A percentile compares a stretch with the other conserved stretches of the same genome.
Conservation (phyloP, 2,888 invertebrate genomes). For the Scaptomyza caliginosa region DNA sequence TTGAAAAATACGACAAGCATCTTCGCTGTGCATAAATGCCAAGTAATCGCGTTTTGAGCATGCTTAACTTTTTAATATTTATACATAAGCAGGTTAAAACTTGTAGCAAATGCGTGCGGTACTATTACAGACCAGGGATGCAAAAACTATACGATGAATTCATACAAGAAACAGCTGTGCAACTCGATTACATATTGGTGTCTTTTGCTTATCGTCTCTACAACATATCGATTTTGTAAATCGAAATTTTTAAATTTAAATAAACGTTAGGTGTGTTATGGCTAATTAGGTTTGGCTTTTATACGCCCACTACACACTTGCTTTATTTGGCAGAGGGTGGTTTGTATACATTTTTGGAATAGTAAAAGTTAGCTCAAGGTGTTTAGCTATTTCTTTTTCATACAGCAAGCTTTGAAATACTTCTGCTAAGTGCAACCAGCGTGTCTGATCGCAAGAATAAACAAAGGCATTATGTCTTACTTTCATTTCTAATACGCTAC, state of each 20-base stretch:
- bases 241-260: background rate
- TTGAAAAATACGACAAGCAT: slow-evolving; percentile 61
- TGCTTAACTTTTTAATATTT: slow-evolving; percentile 12
- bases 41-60: slow-evolving; percentile 48
- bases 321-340: background rate
- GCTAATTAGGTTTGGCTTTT: background rate
- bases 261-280: background rate
- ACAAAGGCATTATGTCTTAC: slow-evolving; percentile 18
- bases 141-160: background rate
- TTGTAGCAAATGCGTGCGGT: background rate
- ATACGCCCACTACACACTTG: background rate
- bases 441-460: slow-evolving; percentile 26
- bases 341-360: background rate
- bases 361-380: too few relatives aligned
- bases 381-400: too few relatives aligned
- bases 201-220: background rate
- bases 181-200: background rate
- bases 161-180: background rate
- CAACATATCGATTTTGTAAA: background rate
- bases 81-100: background rate
- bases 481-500: slow-evolving; percentile 28
- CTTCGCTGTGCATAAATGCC: slow-evolving; percentile 33
- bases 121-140: background rate
- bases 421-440: slow-evolving; percentile 15
- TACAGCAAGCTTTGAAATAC: background rate